These are phyloP conservation scores for Caenorhabditis inopinata DNA, from an alignment of 1,140 invertebrate species.

Conservation along the genomic window DNA sequence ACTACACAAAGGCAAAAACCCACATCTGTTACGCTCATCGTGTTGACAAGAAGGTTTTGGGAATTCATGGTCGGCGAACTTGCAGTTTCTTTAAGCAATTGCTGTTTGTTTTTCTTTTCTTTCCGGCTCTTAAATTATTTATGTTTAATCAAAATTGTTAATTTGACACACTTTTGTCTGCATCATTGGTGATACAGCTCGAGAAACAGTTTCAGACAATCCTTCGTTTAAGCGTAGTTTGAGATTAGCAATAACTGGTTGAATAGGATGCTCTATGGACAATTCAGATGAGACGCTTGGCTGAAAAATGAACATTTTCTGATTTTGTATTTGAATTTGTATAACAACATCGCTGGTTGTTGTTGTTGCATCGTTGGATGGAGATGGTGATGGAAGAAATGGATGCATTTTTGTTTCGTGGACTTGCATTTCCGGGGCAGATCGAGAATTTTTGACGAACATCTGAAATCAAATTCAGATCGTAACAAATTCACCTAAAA, in stretches of 20 bases:
- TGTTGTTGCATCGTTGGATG: slow-evolving; percentile 13
- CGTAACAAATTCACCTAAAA: too few species aligned
- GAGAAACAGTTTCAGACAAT: neutral
- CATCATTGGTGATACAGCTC: neutral
- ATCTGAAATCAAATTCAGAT: neutral
- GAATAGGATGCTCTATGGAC: neutral
- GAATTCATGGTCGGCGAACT: slow-evolving; percentile 1
- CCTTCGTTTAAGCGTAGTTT: neutral
- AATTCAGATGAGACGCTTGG: neutral
- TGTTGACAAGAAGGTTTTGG: neutral
- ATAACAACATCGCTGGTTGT: neutral
- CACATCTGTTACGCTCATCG: neutral
- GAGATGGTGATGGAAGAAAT: slow-evolving; percentile 1
- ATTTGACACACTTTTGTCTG: neutral
- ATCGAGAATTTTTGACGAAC: slow-evolving; percentile 1
- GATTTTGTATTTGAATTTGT: neutral
- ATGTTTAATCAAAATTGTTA: too few species aligned
- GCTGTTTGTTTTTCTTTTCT: neutral
- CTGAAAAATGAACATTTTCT: neutral
- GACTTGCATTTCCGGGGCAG: neutral
- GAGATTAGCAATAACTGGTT: neutral
- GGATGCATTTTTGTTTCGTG: neutral
- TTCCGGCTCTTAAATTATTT: neutral
- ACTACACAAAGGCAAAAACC: neutral
- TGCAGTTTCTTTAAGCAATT: neutral